phyloP scores from a whole-genome alignment of 2,797 vertebrate genomes.

The Brachyrhaphis roseni region DNA sequence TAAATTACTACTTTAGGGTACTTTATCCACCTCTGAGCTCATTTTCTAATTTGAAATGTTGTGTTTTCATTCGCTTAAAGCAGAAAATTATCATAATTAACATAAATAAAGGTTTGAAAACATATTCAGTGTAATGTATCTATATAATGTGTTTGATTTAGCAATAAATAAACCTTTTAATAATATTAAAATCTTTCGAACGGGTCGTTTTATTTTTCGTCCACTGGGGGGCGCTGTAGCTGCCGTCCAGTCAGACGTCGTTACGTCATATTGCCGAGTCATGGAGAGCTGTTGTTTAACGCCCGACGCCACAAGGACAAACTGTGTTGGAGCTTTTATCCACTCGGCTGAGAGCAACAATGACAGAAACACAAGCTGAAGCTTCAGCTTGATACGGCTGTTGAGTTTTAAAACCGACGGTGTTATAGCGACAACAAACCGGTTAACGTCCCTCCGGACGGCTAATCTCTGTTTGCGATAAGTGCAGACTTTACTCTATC shows the following conservation, averaged over 20 bases:
- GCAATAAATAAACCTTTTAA: neutral
- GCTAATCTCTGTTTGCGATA: constrained; percentile 19
- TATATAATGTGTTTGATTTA: neutral
- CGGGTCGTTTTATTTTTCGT: neutral
- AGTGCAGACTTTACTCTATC: neutral
- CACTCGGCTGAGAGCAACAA: neutral
- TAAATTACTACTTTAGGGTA: neutral
- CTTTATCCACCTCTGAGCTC: neutral
- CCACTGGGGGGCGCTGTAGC: constrained; percentile 36
- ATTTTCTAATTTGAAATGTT: neutral
- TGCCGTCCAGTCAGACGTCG: neutral
- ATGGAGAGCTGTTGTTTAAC: constrained; percentile 40
- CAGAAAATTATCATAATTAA: neutral
- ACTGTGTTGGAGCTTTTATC: neutral
- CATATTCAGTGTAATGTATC: neutral
- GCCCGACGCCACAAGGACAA: constrained; percentile 30
- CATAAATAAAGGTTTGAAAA: neutral
- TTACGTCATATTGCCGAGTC: constrained; percentile 56
- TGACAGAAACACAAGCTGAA: neutral
- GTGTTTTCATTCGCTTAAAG: neutral
- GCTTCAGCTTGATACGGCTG: accelerated
- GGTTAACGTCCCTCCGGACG: neutral
- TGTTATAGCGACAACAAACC: neutral
- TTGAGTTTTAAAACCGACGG: neutral
- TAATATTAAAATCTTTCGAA: neutral